phyloP scores from a whole-genome alignment of 2,888 invertebrate genomes.

The Mesoligia furuncula region DNA sequence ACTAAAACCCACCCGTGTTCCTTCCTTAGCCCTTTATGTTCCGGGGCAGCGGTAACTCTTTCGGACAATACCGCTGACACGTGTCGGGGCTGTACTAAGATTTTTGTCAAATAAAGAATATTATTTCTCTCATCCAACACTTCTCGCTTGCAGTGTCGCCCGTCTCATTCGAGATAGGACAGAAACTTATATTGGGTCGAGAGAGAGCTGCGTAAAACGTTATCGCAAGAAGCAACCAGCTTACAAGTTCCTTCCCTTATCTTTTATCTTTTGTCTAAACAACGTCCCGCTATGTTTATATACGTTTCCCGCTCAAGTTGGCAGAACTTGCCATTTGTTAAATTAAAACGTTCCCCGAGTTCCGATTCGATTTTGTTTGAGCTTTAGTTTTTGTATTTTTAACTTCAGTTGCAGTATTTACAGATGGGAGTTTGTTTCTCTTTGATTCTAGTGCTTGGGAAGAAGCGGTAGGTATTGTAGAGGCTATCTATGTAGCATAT shows the following conservation, averaged over 20 bases:
- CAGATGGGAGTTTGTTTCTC: not conserved
- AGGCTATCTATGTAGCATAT: too few species aligned
- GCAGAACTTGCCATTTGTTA: conserved; percentile 69
- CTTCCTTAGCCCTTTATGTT: too few species aligned
- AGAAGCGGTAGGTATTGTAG: too few species aligned
- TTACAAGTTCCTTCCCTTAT: conserved; percentile 75
- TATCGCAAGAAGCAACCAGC: conserved; percentile 75
- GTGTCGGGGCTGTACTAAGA: not conserved
- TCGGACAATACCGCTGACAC: too few species aligned
- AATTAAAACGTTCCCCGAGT: conserved; percentile 68
- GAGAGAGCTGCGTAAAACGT: conserved; percentile 74
- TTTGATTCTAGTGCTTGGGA: not conserved
- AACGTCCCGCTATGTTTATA: conserved; percentile 72
- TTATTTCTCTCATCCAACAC: conserved; percentile 8
- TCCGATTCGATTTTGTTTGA: conserved; percentile 63
- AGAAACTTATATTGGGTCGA: conserved; percentile 78
- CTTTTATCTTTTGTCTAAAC: conserved; percentile 80
- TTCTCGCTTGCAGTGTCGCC: conserved; percentile 37
- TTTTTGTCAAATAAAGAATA: not conserved
- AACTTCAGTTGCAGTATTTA: conserved; percentile 28
- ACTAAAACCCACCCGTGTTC: too few species aligned
- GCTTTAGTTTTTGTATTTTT: conserved; percentile 44
- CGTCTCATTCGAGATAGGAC: conserved; percentile 67
- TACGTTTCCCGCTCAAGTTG: conserved; percentile 60
- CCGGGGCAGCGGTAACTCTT: too few species aligned